phyloP scores from a whole-genome alignment of 1,140 invertebrate species.

The Ostrea edulis region DNA sequence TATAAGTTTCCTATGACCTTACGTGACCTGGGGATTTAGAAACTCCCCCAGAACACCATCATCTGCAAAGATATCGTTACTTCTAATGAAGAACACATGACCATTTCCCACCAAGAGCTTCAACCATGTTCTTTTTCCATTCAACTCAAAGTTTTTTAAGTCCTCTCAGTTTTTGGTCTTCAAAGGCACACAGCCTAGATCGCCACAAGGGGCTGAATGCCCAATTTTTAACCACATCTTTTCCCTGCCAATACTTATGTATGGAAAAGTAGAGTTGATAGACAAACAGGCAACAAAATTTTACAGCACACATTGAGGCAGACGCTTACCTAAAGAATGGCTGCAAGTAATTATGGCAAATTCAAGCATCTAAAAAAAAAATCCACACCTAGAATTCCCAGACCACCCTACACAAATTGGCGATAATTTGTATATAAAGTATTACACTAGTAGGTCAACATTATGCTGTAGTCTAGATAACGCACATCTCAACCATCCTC shows the following conservation, averaged over 20 bases:
- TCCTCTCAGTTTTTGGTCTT: background rate
- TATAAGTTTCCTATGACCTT: background rate
- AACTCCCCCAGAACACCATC: background rate
- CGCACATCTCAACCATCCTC: background rate
- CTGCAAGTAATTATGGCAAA: slow-evolving; percentile 31
- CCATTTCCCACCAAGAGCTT: background rate
- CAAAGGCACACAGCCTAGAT: too few relatives aligned
- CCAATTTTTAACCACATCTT: too few relatives aligned
- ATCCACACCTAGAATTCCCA: background rate
- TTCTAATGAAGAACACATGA: background rate
- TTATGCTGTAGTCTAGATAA: background rate
- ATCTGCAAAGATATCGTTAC: background rate
- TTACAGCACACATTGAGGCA: background rate
- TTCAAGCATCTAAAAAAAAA: background rate
- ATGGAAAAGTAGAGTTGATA: too few relatives aligned
- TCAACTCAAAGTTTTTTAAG: background rate
- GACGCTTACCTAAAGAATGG: background rate
- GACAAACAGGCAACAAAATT: background rate
- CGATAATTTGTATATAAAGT: background rate
- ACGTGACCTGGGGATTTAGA: background rate
- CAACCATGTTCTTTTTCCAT: background rate
- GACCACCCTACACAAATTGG: slow-evolving; percentile 14
- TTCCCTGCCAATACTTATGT: too few relatives aligned
- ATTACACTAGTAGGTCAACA: background rate
- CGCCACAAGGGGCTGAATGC: too few relatives aligned